These are phyloP conservation scores for Pediacus dermestoides DNA, from an alignment of 2,888 invertebrate genomes.

Conservation along the genomic window DNA sequence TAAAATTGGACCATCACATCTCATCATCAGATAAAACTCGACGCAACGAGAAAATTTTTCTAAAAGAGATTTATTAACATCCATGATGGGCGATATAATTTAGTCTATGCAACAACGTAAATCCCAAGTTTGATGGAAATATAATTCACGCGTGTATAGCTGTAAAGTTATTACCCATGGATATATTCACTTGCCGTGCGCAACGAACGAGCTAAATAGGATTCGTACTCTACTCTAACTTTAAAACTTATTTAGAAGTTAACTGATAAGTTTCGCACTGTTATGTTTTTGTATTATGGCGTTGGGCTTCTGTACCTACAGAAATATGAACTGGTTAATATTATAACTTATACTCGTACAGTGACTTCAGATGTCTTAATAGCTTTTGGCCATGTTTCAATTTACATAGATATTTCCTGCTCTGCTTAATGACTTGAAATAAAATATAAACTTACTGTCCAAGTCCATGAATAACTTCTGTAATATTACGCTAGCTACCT, in stretches of 20 bases:
- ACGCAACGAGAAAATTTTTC: no score
- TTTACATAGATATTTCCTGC: constrained; percentile 22
- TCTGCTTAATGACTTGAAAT: constrained; percentile 19
- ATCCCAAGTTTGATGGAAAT: constrained; percentile 36
- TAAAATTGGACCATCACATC: no score
- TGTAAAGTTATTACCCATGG: constrained; percentile 33
- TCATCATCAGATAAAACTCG: no score
- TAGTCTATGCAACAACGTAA: no score
- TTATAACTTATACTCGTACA: no score
- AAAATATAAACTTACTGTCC: constrained; percentile 13
- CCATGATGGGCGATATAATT: no score
- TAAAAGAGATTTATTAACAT: constrained; percentile 11
- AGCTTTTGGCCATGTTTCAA: constrained; percentile 16
- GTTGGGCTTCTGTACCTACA: no score
- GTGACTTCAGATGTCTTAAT: constrained; percentile 23
- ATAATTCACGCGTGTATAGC: constrained; percentile 34
- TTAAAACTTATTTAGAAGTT: background rate
- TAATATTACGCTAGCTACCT: no score
- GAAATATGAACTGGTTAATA: constrained; percentile 26
- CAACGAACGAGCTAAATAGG: constrained; percentile 28
- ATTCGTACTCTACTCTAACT: constrained; percentile 18
- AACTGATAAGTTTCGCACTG: constrained; percentile 13
- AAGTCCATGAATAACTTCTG: constrained; percentile 9
- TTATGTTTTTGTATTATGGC: constrained; percentile 18
- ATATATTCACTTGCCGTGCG: no score